These are phyloP conservation scores for Eulemur coronatus DNA, from an alignment of 2,797 vertebrate species.

Conservation along the genomic window DNA sequence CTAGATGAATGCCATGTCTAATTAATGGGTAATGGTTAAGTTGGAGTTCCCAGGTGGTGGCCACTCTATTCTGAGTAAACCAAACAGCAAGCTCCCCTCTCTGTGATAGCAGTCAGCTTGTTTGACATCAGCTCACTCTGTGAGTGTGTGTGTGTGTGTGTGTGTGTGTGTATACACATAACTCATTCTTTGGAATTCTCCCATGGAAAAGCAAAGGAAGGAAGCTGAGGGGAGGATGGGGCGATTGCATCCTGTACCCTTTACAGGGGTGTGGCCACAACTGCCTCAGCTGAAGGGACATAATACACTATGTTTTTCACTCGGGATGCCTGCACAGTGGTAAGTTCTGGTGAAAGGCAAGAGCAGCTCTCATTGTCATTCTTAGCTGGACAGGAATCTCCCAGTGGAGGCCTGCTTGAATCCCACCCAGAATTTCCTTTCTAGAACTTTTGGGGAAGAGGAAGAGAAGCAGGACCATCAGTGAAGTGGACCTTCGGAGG, in stretches of 20 bases:
- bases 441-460: conserved; percentile 39
- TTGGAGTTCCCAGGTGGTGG: neutral
- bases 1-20: neutral
- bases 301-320: conserved; percentile 55
- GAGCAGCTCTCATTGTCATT: neutral
- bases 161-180: neutral
- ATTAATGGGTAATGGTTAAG: neutral
- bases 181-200: conserved; percentile 78
- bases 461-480: conserved; percentile 48
- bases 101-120: neutral
- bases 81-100: neutral
- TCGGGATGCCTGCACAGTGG: conserved; percentile 65
- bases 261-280: conserved; percentile 78
- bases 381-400: conserved; percentile 14
- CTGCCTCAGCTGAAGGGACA: conserved; percentile 70
- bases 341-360: conserved; percentile 62
- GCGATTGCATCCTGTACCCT: conserved; percentile 86
- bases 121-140: neutral
- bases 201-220: conserved; percentile 87
- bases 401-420: neutral
- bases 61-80: neutral
- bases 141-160: neutral
- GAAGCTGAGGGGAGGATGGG: conserved; percentile 87
- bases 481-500: neutral
- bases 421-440: conserved; percentile 61